Evolutionary conservation across 2,113 vertebrate species (phyloP).

Genomic region (Xiphophorus hellerii): DNA sequence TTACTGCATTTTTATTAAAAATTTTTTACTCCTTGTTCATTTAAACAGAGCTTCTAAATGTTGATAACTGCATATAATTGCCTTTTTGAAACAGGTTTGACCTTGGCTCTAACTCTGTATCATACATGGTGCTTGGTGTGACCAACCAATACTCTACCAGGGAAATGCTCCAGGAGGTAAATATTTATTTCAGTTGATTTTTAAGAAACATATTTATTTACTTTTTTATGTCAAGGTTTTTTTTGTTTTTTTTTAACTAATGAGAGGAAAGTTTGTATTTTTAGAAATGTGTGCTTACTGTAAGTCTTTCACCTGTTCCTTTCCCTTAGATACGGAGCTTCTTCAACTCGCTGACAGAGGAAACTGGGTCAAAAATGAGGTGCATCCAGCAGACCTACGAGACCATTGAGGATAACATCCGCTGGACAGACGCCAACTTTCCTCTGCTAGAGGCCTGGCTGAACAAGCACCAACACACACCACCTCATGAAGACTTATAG

Average conservation of each 20-base stretch:
- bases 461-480: slow-evolving; percentile 35
- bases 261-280: no score
- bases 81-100: slow-evolving; percentile 82
- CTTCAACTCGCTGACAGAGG: slow-evolving; percentile 83
- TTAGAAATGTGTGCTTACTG: not conserved
- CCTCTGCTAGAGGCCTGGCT: slow-evolving; percentile 84
- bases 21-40: no score
- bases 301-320: not conserved
- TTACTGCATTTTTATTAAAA: not conserved
- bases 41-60: not conserved
- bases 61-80: not conserved
- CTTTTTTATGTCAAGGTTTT: not conserved
- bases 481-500: slow-evolving; percentile 60
- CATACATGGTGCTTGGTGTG: slow-evolving; percentile 80
- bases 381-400: slow-evolving; percentile 87
- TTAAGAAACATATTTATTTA: not conserved
- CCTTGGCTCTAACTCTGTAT: slow-evolving; percentile 81
- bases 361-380: slow-evolving; percentile 82
- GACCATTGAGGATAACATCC: slow-evolving; percentile 88
- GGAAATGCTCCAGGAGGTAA: slow-evolving; percentile 84
- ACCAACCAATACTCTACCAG: slow-evolving; percentile 86
- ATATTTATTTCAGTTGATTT: not conserved
- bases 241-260: not conserved
- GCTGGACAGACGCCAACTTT: slow-evolving; percentile 87
- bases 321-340: slow-evolving; percentile 81